Conservation (phyloP, 2,113 vertebrate species). For the Labeo rohita region DNA sequence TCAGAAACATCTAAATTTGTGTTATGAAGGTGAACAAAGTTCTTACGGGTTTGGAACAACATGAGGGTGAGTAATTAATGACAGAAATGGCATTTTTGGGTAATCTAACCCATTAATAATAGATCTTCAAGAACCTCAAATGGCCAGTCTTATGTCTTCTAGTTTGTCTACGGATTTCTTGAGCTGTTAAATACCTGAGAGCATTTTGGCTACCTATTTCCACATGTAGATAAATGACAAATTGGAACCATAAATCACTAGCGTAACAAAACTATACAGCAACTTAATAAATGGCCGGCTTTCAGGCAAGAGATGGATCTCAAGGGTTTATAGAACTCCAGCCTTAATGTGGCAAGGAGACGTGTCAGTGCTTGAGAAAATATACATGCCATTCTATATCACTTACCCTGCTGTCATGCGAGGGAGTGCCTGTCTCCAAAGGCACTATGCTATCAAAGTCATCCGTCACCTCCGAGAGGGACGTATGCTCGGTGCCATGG, state of each 20-base stretch:
- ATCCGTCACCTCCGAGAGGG: constrained; percentile 48
- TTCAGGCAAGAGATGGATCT: constrained; percentile 41
- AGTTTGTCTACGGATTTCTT: background rate
- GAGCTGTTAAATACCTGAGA: constrained; percentile 45
- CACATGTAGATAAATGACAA: constrained; percentile 50
- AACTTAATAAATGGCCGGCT: constrained; percentile 37
- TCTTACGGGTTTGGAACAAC: no score
- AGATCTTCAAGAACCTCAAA: background rate
- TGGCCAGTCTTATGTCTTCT: background rate
- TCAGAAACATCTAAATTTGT: no score
- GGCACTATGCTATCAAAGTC: constrained; percentile 40
- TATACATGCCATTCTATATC: constrained; percentile 32
- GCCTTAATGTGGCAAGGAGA: constrained; percentile 25
- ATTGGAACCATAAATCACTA: constrained; percentile 53
- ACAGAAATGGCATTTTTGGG: no score
- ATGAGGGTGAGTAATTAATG: no score
- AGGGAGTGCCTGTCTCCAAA: constrained; percentile 40
- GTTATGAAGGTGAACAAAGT: no score
- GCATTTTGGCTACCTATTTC: constrained; percentile 47
- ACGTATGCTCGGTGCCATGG: constrained; percentile 32
- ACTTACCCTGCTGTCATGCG: constrained; percentile 40
- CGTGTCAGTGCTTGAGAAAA: constrained; percentile 39
- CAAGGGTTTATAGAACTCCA: constrained; percentile 23
- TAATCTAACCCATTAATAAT: background rate
- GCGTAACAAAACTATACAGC: constrained; percentile 44